Percentiles rank a stretch among this genome's conserved stretches.
These are phyloP conservation scores for Scelioninae gen. 1 DNA, from an alignment of 2,888 invertebrate species.

Conservation along the genomic window DNA sequence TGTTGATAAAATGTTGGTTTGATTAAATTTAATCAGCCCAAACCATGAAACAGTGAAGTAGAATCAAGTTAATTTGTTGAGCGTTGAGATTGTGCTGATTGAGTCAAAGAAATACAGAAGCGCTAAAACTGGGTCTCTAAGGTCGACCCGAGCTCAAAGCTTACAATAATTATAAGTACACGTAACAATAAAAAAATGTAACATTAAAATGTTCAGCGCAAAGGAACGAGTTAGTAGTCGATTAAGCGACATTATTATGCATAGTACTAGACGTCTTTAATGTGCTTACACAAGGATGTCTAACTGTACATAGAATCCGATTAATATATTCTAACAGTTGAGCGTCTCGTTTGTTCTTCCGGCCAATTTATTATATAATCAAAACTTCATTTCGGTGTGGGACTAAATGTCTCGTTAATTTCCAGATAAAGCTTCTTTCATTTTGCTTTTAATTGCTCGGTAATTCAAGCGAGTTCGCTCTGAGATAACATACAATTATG, in stretches of 20 bases:
- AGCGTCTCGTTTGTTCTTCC: background rate
- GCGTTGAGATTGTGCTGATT: conserved; percentile 24
- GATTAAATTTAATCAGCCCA: no score
- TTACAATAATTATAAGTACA: conserved; percentile 79
- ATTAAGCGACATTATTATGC: conserved; percentile 71
- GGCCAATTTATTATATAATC: conserved; percentile 30
- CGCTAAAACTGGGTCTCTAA: conserved; percentile 64
- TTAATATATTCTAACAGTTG: conserved; percentile 66
- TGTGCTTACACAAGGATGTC: conserved; percentile 76
- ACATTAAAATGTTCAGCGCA: conserved; percentile 56
- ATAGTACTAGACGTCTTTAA: conserved; percentile 76
- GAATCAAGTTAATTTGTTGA: no score
- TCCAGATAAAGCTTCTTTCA: background rate
- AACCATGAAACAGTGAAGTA: no score
- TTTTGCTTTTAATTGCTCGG: background rate
- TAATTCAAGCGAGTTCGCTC: conserved; percentile 50
- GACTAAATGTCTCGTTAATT: background rate
- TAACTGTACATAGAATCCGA: conserved; percentile 76
- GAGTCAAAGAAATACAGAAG: conserved; percentile 12
- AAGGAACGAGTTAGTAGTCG: conserved; percentile 69
- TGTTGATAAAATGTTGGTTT: no score
- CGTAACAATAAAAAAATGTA: conserved; percentile 54
- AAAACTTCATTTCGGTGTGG: background rate
- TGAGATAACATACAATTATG: background rate
- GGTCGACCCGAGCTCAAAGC: conserved; percentile 79